Percentiles rank a stretch among this genome's conserved stretches.
Evolutionary conservation across 2,797 vertebrate species (phyloP).

Genomic region (Tapera naevia): DNA sequence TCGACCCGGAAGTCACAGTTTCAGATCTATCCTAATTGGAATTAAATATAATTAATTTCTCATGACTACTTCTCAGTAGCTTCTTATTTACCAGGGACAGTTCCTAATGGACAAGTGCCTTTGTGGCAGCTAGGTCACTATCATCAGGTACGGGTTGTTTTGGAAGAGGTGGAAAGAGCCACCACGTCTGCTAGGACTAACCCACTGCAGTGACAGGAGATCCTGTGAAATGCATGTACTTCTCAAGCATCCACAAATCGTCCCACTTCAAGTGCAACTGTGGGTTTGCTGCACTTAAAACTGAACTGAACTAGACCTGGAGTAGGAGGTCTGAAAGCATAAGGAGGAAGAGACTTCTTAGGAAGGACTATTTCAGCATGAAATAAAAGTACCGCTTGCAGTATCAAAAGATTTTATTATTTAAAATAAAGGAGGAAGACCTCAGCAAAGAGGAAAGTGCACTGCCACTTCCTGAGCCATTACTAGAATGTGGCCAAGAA

Average conservation of each 20-base stretch:
- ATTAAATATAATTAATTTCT: not conserved
- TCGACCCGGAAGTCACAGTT: not conserved
- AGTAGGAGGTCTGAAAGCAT: not conserved
- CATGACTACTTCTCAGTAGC: not conserved
- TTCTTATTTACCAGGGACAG: not conserved
- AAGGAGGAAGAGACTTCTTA: not conserved
- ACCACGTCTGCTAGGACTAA: not conserved
- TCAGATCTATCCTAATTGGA: not conserved
- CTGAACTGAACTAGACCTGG: not conserved
- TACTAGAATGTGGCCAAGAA: not conserved
- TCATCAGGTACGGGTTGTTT: not conserved
- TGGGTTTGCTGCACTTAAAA: not conserved
- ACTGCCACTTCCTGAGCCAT: not conserved
- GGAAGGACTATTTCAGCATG: not conserved
- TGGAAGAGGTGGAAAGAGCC: not conserved
- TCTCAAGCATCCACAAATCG: not conserved
- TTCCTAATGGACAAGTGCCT: not conserved
- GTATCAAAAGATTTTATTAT: not conserved
- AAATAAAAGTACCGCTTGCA: not conserved
- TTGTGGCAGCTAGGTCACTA: not conserved
- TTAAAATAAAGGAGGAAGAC: not conserved
- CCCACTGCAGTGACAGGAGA: not conserved
- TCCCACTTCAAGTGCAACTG: not conserved
- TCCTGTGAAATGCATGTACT: not conserved
- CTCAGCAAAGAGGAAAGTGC: not conserved